Evolutionary conservation across 2,113 vertebrate species (phyloP).

Genomic region (Jaculus jaculus): DNA sequence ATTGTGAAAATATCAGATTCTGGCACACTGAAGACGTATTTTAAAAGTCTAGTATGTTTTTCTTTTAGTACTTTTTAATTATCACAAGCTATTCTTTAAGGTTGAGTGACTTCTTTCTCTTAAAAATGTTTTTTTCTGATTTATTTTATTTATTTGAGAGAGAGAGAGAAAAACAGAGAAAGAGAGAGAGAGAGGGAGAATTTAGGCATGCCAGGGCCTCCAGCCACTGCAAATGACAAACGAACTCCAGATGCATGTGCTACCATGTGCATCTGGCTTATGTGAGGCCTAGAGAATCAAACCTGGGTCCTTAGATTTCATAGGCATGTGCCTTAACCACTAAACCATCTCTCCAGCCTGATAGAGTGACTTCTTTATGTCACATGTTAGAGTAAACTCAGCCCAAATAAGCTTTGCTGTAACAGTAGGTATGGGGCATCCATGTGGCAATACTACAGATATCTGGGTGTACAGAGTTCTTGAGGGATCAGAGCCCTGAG

Average conservation of each 20-base stretch:
- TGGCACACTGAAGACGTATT: conserved; percentile 5
- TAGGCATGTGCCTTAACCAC: too few relatives aligned
- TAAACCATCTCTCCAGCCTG: too few relatives aligned
- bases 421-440: neutral
- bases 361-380: conserved; percentile 25
- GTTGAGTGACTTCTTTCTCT: conserved; percentile 24
- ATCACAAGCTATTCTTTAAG: conserved; percentile 22
- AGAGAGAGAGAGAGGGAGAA: too few relatives aligned
- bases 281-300: too few relatives aligned
- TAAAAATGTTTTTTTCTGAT: too few relatives aligned
- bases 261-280: too few relatives aligned
- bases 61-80: neutral
- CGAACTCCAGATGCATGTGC: too few relatives aligned
- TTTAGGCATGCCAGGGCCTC: too few relatives aligned
- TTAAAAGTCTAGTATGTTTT: neutral
- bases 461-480: neutral
- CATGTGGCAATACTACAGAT: neutral
- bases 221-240: too few relatives aligned
- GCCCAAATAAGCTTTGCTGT: neutral
- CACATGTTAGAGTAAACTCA: neutral
- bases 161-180: too few relatives aligned
- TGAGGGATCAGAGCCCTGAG: neutral
- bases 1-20: conserved; percentile 1
- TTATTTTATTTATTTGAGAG: too few relatives aligned
- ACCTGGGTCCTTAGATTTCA: too few relatives aligned